Conservation (phyloP, 2,113 vertebrate genomes). For the Riparia riparia region DNA sequence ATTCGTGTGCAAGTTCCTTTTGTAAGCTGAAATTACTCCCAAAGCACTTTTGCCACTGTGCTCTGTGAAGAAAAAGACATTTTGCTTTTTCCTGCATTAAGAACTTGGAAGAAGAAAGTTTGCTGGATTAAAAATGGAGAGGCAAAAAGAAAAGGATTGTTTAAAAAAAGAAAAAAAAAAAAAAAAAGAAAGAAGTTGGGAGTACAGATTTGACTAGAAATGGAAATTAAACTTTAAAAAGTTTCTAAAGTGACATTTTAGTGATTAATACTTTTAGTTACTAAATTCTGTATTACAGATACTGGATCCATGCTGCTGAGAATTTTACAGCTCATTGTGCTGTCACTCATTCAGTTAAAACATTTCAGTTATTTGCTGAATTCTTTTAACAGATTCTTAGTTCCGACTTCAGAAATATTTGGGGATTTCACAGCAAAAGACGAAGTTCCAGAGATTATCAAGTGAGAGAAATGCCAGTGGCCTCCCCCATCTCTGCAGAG, state of each 20-base stretch:
- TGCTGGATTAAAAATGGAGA: not conserved
- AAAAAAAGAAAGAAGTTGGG: not conserved
- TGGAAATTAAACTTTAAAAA: not conserved
- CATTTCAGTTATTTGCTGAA: not conserved
- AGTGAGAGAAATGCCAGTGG: not conserved
- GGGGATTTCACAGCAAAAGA: not conserved
- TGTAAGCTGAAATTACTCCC: not conserved
- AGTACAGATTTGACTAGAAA: not conserved
- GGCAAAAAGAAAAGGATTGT: not conserved
- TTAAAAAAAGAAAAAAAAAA: not conserved
- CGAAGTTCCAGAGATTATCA: not conserved
- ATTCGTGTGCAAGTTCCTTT: not conserved
- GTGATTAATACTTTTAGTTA: not conserved
- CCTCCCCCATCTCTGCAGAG: not conserved
- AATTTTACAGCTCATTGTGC: not conserved
- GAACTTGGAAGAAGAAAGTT: not conserved
- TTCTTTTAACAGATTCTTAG: not conserved
- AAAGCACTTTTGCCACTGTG: not conserved
- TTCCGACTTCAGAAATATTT: not conserved
- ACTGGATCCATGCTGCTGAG: not conserved
- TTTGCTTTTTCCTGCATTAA: not conserved
- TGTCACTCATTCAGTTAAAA: not conserved
- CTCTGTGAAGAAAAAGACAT: not conserved
- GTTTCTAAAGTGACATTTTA: not conserved
- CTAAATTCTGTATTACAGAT: not conserved